These are phyloP conservation scores for Punctoribates punctum DNA, from an alignment of 2,888 invertebrate genomes.

Conservation along the genomic window DNA sequence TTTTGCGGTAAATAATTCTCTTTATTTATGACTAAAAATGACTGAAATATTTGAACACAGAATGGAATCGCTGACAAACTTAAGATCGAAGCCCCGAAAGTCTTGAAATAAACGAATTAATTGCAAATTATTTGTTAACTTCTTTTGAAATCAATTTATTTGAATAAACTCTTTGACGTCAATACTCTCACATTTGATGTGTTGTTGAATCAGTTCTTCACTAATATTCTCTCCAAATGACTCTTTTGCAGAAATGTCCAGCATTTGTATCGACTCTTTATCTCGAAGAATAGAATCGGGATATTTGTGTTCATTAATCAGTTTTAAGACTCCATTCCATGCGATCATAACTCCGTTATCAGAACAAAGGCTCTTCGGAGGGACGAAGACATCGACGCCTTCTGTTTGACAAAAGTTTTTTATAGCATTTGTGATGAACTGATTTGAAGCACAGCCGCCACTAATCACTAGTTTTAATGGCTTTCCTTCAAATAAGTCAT, in stretches of 20 bases:
- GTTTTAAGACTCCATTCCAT: constrained; percentile 58
- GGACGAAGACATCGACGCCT: constrained; percentile 61
- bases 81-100: constrained; percentile 29
- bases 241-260: constrained; percentile 41
- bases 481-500: neutral
- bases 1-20: constrained; percentile 58
- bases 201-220: constrained; percentile 59
- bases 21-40: constrained; percentile 31
- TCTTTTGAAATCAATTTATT: neutral
- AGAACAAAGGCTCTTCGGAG: constrained; percentile 80
- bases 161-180: constrained; percentile 36
- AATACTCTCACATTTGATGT: constrained; percentile 60
- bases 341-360: constrained; percentile 99
- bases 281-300: constrained; percentile 24
- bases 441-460: constrained; percentile 94
- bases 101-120: constrained; percentile 9
- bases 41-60: neutral
- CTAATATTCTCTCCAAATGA: constrained; percentile 63
- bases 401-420: constrained; percentile 64
- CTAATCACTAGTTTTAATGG: constrained; percentile 66
- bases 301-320: constrained; percentile 27
- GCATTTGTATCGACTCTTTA: neutral
- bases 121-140: neutral
- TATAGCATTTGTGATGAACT: constrained; percentile 70
- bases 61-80: constrained; percentile 21